A percentile compares a stretch with the other conserved stretches of the same genome.
Conservation (phyloP, 35 echinoderm and acorn worm genomes). For the Hemicentrotus pulcherrimus region DNA sequence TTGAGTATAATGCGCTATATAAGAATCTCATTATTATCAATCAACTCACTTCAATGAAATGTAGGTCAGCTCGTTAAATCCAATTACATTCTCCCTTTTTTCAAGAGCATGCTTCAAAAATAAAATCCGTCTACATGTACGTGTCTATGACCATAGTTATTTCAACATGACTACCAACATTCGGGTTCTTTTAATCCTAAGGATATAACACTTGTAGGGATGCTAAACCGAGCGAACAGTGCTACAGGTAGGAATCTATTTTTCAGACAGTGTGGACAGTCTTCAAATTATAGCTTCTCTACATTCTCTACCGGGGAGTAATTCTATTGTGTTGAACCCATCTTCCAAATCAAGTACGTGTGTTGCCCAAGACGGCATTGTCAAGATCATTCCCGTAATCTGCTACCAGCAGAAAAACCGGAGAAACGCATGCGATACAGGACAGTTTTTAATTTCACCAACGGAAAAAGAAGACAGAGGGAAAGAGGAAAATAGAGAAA, state of each 20-base stretch:
- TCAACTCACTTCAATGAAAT: no score
- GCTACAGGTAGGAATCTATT: neutral
- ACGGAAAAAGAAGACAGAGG: neutral
- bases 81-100: neutral
- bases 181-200: neutral
- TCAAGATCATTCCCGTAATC: neutral
- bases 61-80: no score
- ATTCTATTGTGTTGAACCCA: neutral
- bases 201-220: neutral
- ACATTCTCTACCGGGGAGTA: neutral
- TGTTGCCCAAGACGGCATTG: neutral
- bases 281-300: neutral
- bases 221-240: neutral
- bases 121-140: neutral
- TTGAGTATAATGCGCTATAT: no score
- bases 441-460: neutral
- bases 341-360: neutral
- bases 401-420: neutral
- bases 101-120: neutral
- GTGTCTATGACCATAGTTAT: neutral
- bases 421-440: neutral
- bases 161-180: neutral
- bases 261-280: neutral
- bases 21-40: no score
- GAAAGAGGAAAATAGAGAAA: no score